phyloP scores from a whole-genome alignment of 2,113 vertebrate genomes.

The Verasper variegatus region DNA sequence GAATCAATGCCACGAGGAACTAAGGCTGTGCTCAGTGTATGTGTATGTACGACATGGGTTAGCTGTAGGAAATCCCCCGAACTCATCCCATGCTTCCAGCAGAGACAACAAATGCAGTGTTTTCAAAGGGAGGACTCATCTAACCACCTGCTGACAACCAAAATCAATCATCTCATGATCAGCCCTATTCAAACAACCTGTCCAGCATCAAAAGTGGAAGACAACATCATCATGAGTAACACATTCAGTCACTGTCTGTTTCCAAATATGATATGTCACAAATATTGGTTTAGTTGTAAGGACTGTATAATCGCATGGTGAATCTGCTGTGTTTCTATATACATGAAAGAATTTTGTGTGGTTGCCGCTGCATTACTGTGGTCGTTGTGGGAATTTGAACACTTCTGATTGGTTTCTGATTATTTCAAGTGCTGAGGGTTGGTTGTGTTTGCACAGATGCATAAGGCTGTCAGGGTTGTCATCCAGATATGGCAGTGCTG shows the following conservation, averaged over 20 bases:
- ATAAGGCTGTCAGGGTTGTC: constrained; percentile 63
- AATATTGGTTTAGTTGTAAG: constrained; percentile 23
- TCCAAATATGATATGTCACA: constrained; percentile 37
- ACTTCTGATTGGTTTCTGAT: constrained; percentile 52
- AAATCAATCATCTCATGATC: constrained; percentile 62
- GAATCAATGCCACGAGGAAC: background rate
- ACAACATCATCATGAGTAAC: constrained; percentile 32
- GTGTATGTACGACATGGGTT: too few species aligned
- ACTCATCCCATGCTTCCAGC: background rate
- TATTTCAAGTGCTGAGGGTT: constrained; percentile 34
- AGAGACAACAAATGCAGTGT: constrained; percentile 37
- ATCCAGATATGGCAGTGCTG: constrained; percentile 67
- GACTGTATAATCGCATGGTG: constrained; percentile 16
- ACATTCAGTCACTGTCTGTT: constrained; percentile 22
- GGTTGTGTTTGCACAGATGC: constrained; percentile 74
- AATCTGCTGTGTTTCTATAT: constrained; percentile 18
- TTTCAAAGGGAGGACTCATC: constrained; percentile 53
- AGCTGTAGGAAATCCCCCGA: background rate
- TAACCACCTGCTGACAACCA: constrained; percentile 42
- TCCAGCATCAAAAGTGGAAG: constrained; percentile 42
- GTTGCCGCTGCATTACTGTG: constrained; percentile 5
- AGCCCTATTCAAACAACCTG: constrained; percentile 56
- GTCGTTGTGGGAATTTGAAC: constrained; percentile 28
- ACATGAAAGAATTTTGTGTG: constrained; percentile 45
- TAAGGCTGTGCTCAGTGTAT: background rate